phyloP scores from a whole-genome alignment of 2,113 vertebrate species.

The Trachemys scripta region DNA sequence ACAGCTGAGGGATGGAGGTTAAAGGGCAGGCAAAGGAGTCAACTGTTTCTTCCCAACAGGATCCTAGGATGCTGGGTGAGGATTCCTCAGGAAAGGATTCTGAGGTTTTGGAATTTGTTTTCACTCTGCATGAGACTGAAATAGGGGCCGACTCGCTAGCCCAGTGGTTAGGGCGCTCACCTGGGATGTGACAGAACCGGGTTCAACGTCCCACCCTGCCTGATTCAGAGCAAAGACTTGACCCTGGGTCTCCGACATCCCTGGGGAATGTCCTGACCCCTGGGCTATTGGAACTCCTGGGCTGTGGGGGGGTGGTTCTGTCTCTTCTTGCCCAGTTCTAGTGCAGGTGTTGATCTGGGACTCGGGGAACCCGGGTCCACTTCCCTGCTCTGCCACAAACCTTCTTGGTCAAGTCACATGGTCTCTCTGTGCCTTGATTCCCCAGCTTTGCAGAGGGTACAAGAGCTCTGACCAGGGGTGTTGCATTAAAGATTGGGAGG shows the following conservation, averaged over 20 bases:
- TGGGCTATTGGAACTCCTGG: background rate
- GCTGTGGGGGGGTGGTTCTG: background rate
- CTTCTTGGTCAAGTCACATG: background rate
- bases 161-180: background rate
- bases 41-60: background rate
- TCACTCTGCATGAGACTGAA: background rate
- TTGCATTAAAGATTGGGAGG: background rate
- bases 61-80: background rate
- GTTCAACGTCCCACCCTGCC: background rate
- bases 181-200: background rate
- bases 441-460: background rate
- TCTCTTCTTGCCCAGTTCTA: background rate
- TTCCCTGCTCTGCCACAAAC: fast-evolving
- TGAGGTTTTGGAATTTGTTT: background rate
- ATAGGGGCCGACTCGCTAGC: background rate
- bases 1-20: no score
- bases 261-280: background rate
- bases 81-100: background rate
- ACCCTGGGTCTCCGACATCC: background rate
- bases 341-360: fast-evolving
- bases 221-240: background rate
- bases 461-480: background rate
- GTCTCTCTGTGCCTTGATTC: background rate
- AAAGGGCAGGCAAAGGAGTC: background rate
- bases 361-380: background rate